These are phyloP conservation scores for Aleiodes leptofemur DNA, from an alignment of 2,888 invertebrate genomes.

Conservation along the genomic window DNA sequence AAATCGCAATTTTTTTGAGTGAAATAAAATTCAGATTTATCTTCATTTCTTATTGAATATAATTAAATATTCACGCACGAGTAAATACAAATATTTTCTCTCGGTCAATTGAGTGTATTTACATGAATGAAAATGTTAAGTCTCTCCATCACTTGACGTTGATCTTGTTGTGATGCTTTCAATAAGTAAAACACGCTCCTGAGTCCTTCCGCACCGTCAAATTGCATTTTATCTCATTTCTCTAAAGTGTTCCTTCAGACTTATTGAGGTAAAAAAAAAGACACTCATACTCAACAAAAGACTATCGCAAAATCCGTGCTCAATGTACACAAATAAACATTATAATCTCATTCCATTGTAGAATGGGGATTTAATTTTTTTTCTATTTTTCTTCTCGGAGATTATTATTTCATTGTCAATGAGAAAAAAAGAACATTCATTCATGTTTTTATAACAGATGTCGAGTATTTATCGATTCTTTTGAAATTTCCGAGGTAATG, in stretches of 20 bases:
- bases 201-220: slow-evolving; percentile 39
- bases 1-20: too few relatives aligned
- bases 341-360: slow-evolving; percentile 46
- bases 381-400: too few relatives aligned
- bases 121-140: slow-evolving; percentile 16
- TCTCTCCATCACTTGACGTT: neutral
- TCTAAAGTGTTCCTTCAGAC: slow-evolving; percentile 9
- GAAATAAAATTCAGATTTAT: neutral
- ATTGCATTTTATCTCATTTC: slow-evolving; percentile 34
- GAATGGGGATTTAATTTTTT: slow-evolving; percentile 11
- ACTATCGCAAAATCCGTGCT: slow-evolving; percentile 33
- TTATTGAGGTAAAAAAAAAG: neutral
- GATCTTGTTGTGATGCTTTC: slow-evolving; percentile 38
- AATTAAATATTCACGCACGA: slow-evolving; percentile 20
- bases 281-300: neutral
- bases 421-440: slow-evolving; percentile 1
- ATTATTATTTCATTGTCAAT: neutral
- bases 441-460: slow-evolving; percentile 29
- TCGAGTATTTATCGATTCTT: slow-evolving; percentile 3
- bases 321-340: slow-evolving; percentile 52
- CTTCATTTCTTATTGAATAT: neutral
- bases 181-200: slow-evolving; percentile 31
- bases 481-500: neutral
- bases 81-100: slow-evolving; percentile 2
- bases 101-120: slow-evolving; percentile 52